A percentile compares a stretch with the other conserved stretches of the same genome.
Evolutionary conservation across 1,140 invertebrate genomes (phyloP).

Genomic region (Diprion similis): DNA sequence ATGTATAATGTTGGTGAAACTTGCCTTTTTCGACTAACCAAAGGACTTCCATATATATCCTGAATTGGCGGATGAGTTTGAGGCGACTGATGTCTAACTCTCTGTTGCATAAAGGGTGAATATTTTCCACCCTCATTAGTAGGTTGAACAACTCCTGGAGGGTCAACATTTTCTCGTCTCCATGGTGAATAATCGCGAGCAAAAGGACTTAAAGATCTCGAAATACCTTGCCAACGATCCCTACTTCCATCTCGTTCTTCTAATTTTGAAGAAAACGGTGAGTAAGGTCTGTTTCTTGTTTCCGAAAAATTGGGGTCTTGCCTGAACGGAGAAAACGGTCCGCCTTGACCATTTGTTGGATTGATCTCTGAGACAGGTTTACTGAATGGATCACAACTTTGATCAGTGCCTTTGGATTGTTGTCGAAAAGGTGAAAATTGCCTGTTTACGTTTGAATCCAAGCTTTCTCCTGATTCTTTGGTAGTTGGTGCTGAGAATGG

Average conservation of each 20-base stretch:
- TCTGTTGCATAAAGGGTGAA: slow-evolving; percentile 49
- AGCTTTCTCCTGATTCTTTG: slow-evolving; percentile 12
- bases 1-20: not conserved
- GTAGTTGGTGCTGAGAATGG: slow-evolving; percentile 45
- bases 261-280: slow-evolving; percentile 45
- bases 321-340: slow-evolving; percentile 44
- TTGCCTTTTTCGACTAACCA: slow-evolving; percentile 59
- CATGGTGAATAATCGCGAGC: slow-evolving; percentile 58
- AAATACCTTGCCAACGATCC: slow-evolving; percentile 50
- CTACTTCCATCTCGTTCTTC: slow-evolving; percentile 45
- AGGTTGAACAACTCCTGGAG: slow-evolving; percentile 53
- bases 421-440: slow-evolving; percentile 34
- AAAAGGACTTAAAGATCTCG: slow-evolving; percentile 57
- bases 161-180: slow-evolving; percentile 59
- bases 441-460: slow-evolving; percentile 20
- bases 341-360: slow-evolving; percentile 42
- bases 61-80: slow-evolving; percentile 48
- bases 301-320: slow-evolving; percentile 35
- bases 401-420: not conserved
- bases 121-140: slow-evolving; percentile 47
- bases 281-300: slow-evolving; percentile 33
- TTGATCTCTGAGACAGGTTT: not conserved
- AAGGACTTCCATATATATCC: slow-evolving; percentile 56
- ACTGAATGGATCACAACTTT: not conserved
- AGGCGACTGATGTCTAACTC: slow-evolving; percentile 42